Conservation (phyloP, 1,140 invertebrate genomes). For the Brachionus koreanus region DNA sequence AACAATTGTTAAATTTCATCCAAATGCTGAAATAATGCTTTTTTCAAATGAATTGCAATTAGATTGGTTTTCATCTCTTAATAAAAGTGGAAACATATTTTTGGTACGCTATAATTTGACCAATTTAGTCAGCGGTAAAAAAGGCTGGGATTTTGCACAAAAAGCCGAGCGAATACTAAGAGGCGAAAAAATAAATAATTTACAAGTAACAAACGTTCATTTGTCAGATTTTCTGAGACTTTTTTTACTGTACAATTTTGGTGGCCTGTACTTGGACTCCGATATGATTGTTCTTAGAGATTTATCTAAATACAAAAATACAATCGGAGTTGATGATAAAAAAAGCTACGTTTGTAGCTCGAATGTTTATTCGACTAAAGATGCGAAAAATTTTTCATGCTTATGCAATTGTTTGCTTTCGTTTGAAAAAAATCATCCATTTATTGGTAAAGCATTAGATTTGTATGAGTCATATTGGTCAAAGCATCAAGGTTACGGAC, state of each 20-base stretch:
- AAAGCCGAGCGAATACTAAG: neutral
- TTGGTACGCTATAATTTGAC: neutral
- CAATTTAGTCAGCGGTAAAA: neutral
- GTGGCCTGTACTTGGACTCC: neutral
- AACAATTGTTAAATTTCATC: neutral
- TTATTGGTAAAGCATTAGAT: neutral
- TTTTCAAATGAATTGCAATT: constrained; percentile 11
- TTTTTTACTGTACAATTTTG: neutral
- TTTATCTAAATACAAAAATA: neutral
- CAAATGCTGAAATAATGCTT: neutral
- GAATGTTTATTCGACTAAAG: neutral
- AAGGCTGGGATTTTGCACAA: neutral
- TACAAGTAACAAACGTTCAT: neutral
- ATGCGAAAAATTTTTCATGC: neutral
- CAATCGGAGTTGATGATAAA: neutral
- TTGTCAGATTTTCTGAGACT: neutral
- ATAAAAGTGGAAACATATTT: neutral
- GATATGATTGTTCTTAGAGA: neutral
- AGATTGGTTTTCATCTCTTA: neutral
- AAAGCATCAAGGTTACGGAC: neutral
- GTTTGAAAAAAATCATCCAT: constrained; percentile 4
- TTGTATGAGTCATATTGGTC: neutral
- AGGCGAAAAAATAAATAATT: neutral
- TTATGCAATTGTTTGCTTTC: neutral
- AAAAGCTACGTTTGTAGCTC: neutral